Evolutionary conservation across 2,113 vertebrate species (phyloP).

Genomic region (Prietella phreatophila): DNA sequence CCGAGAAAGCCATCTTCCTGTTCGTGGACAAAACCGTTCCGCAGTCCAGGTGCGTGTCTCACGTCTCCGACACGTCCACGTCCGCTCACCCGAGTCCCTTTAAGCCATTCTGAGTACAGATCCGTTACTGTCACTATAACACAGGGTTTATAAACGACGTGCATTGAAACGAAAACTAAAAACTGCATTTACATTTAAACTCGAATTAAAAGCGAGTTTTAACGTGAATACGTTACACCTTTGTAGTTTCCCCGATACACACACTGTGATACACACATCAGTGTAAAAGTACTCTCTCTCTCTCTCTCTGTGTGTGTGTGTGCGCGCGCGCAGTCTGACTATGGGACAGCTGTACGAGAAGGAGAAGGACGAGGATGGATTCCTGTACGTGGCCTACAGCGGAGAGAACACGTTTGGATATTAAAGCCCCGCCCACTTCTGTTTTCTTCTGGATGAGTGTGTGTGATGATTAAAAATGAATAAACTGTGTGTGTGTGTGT

Average conservation of each 20-base stretch:
- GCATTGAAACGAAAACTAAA: too few relatives aligned
- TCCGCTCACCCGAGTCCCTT: neutral
- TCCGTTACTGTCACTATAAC: too few relatives aligned
- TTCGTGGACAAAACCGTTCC: constrained; percentile 99
- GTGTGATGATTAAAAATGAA: constrained; percentile 52
- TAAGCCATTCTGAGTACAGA: too few relatives aligned
- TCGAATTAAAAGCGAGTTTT: neutral
- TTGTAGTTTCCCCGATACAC: neutral
- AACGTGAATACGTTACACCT: neutral
- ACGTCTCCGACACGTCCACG: neutral
- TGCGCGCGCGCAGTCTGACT: constrained; percentile 79
- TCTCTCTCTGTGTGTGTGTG: constrained; percentile 16
- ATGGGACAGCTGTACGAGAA: constrained; percentile 98
- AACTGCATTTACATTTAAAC: too few relatives aligned
- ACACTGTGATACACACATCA: neutral
- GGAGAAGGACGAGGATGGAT: constrained; percentile 96
- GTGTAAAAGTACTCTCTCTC: neutral
- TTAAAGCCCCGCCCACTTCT: constrained; percentile 56
- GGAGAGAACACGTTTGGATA: constrained; percentile 96
- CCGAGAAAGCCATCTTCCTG: constrained; percentile 98
- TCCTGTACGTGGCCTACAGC: constrained; percentile 97
- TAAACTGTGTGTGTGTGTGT: neutral
- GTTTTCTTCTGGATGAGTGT: constrained; percentile 58
- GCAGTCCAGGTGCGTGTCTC: constrained; percentile 88
- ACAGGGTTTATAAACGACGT: too few relatives aligned